Evolutionary conservation across 2,797 vertebrate genomes (phyloP).

Genomic region (Nannoperca australis): DNA sequence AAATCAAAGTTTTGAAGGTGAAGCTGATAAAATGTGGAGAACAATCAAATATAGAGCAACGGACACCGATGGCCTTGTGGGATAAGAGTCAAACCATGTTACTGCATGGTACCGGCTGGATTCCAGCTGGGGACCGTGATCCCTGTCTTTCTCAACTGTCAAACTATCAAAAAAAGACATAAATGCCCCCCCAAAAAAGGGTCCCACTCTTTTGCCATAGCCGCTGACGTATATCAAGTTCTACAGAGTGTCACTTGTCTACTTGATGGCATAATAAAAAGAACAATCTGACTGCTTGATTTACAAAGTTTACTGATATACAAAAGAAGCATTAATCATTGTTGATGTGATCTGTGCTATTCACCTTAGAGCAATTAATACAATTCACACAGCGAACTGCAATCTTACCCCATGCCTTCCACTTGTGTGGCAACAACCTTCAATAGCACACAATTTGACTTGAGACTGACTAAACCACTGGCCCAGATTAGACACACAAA

Average conservation of each 20-base stretch:
- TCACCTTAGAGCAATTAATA: conserved; percentile 9
- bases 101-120: neutral
- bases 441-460: conserved; percentile 45
- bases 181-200: neutral
- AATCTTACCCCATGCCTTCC: conserved; percentile 38
- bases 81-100: neutral
- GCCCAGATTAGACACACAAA: conserved; percentile 65
- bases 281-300: neutral
- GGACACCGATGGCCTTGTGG: neutral
- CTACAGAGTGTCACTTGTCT: neutral
- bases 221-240: neutral
- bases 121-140: neutral
- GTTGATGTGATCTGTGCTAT: neutral
- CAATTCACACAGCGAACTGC: conserved; percentile 4
- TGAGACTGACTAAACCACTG: conserved; percentile 33
- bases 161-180: neutral
- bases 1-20: too few relatives aligned
- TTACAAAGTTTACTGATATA: neutral
- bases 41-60: neutral
- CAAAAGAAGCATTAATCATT: neutral
- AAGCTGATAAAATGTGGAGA: neutral
- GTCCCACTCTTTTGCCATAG: neutral
- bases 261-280: neutral
- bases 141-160: neutral
- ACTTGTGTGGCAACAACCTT: conserved; percentile 22